Base-by-base conservation (phyloP, 2,888 invertebrate genomes). In the Lomographa bimaculata region DNA sequence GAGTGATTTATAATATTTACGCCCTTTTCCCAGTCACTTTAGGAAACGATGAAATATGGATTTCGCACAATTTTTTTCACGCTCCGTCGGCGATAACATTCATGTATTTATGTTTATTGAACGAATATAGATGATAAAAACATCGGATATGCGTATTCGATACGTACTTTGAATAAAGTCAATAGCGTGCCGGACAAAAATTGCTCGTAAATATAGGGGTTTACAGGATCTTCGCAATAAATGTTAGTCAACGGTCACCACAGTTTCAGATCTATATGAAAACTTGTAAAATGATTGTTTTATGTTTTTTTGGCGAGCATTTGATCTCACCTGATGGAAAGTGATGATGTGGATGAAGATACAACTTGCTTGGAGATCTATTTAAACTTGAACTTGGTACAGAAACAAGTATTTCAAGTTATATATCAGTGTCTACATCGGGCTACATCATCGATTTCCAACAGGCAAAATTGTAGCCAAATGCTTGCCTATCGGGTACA, bases 1-100 rank as follows among this genome's bases (percentile, higher is more conserved):
- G 34, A 49, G 43, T 58, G 50, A 54, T 50, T 55, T 58, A 52
- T 57, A 58, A 58, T 55, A 61, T 55, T 42, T 41, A 37, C 43
- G 41, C 42, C 40, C 33, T 30, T 3, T 25, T n/a, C 32, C n/a
- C 14, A 43, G 33, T 50, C 47, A 50, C 35, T 54, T 55, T 52
- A 45, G 32, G 23, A 51, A n/a, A 33, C 43, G 25, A 54, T 53
- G 42, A 54, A 54, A 51, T 48, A 57, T 51, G 44, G 28, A 52
- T 53, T 35, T 43, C 18, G 27, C 34, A 16, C 24, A 24, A 37
- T 44, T 30, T 42, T 35, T 44, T 48, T 40, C 28, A 44, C 42
- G 43, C 39, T 43, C 36, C 36, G 16, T 18, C 5, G 18, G 9
- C 21, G 42, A 39, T 46, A 42, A 34, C 30, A 23, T 8, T 20